These are phyloP conservation scores for Norana najaformis DNA, from an alignment of 2,888 invertebrate genomes.

Conservation along the genomic window DNA sequence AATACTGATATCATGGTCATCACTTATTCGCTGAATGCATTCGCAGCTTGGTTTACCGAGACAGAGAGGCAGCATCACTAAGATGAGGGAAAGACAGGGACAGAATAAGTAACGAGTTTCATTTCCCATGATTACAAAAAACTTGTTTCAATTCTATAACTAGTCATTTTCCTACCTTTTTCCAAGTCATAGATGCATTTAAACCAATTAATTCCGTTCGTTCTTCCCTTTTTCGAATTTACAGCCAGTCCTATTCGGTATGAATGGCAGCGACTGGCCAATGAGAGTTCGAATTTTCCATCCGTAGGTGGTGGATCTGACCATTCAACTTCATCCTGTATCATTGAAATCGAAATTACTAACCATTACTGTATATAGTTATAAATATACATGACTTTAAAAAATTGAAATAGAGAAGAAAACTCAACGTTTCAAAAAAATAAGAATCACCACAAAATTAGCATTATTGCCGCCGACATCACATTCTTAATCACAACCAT, in stretches of 20 bases:
- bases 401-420: too few relatives aligned
- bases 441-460: too few relatives aligned
- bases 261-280: neutral
- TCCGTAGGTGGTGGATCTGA: neutral
- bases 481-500: too few relatives aligned
- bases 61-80: too few relatives aligned
- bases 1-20: too few relatives aligned
- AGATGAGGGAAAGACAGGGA: too few relatives aligned
- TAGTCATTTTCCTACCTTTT: neutral
- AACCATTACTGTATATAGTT: neutral
- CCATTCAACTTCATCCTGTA: neutral
- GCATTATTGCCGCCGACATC: too few relatives aligned
- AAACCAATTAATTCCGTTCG: neutral
- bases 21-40: too few relatives aligned
- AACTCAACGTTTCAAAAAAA: too few relatives aligned
- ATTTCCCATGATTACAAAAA: too few relatives aligned
- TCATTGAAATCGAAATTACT: neutral
- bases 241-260: neutral
- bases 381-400: neutral
- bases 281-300: neutral
- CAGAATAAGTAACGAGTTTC: too few relatives aligned
- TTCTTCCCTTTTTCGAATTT: neutral
- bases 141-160: neutral
- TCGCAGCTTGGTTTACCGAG: too few relatives aligned
- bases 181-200: neutral